phyloP scores from a whole-genome alignment of 2,113 vertebrate genomes.

The Clarias gariepinus region DNA sequence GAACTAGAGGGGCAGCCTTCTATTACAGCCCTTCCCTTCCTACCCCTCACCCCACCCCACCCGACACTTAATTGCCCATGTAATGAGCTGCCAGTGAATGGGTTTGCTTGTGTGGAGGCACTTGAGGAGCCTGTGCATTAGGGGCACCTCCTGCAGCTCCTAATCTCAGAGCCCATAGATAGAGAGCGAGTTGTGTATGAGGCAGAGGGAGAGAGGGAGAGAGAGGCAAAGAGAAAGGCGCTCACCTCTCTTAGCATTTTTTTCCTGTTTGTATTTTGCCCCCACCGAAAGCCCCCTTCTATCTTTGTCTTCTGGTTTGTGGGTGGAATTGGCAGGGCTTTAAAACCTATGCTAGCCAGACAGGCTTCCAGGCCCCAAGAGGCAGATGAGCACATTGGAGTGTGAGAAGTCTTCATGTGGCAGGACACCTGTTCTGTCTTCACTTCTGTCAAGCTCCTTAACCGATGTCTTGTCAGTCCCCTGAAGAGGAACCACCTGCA shows the following conservation, averaged over 20 bases:
- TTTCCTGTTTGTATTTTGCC: conserved; percentile 66
- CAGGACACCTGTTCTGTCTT: conserved; percentile 74
- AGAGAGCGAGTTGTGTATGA: conserved; percentile 73
- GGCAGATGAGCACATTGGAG: conserved; percentile 66
- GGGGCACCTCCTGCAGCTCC: conserved; percentile 74
- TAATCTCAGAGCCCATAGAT: conserved; percentile 73
- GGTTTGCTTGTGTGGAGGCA: conserved; percentile 78
- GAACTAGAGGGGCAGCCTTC: conserved; percentile 49
- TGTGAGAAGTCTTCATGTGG: conserved; percentile 70
- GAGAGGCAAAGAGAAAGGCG: conserved; percentile 59
- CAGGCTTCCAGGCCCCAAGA: conserved; percentile 67
- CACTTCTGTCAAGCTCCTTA: conserved; percentile 41
- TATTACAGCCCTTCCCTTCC: conserved; percentile 34
- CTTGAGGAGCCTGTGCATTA: conserved; percentile 73
- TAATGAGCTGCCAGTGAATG: conserved; percentile 81
- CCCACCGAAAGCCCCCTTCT: conserved; percentile 53
- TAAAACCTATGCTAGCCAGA: conserved; percentile 76
- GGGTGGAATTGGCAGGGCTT: conserved; percentile 70
- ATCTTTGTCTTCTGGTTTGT: conserved; percentile 74
- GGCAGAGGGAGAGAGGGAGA: conserved; percentile 20
- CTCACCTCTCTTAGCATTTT: conserved; percentile 69
- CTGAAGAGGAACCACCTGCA: conserved; percentile 47
- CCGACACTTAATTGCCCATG: conserved; percentile 85
- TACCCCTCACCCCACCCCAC: conserved; percentile 63
- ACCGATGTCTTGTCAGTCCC: conserved; percentile 43